Percentiles rank a stretch among this genome's conserved stretches.
These are phyloP conservation scores for Pandemis cinnamomeana DNA, from an alignment of 2,888 invertebrate species.

Conservation along the genomic window DNA sequence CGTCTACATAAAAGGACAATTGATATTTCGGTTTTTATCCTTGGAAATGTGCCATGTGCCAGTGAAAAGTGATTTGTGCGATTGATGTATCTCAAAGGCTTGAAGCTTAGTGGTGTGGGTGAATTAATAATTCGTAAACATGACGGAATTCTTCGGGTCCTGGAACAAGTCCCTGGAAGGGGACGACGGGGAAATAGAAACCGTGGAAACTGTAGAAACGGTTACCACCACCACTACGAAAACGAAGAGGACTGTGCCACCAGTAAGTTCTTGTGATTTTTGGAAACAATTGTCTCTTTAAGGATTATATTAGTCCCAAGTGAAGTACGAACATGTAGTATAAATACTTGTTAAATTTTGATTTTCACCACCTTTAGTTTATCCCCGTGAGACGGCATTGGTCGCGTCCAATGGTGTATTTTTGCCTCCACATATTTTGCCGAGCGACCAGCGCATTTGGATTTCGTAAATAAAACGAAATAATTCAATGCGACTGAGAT, in stretches of 20 bases:
- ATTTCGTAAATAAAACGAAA: conserved; percentile 54
- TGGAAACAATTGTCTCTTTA: not conserved
- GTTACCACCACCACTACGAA: conserved; percentile 74
- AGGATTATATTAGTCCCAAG: not conserved
- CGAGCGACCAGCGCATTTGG: conserved; percentile 47
- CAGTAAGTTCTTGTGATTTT: conserved; percentile 57
- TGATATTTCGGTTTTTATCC: conserved; percentile 52
- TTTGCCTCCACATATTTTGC: conserved; percentile 60
- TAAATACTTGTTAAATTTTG: not conserved
- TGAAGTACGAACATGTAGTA: not conserved
- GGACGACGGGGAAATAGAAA: conserved; percentile 60
- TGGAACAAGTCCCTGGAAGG: conserved; percentile 66
- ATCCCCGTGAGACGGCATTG: conserved; percentile 53
- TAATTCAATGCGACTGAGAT: conserved; percentile 43
- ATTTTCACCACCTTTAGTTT: conserved; percentile 10
- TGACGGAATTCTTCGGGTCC: conserved; percentile 81
- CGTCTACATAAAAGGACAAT: conserved; percentile 53
- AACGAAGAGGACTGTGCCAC: conserved; percentile 52
- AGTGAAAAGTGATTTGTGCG: conserved; percentile 60
- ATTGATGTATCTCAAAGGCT: conserved; percentile 72
- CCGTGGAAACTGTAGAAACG: conserved; percentile 72
- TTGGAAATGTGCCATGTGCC: conserved; percentile 50
- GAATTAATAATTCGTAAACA: conserved; percentile 56
- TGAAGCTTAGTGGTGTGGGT: conserved; percentile 70
- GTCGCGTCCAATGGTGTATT: conserved; percentile 63